Evolutionary conservation across 2,113 vertebrate genomes (phyloP).

Genomic region (Hemichromis elongatus): DNA sequence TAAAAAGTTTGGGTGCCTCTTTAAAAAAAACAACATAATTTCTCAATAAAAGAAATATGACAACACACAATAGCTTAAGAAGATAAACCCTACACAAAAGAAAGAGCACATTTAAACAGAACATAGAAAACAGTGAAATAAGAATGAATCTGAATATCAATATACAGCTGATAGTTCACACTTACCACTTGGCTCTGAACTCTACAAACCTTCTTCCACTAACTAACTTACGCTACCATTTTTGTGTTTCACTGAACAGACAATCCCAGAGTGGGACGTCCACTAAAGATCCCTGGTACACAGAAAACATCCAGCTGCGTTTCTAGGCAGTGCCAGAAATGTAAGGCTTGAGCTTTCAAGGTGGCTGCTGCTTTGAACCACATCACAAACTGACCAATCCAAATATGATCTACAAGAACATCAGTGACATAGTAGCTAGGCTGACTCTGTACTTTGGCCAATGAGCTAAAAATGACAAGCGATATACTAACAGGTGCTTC

Average conservation of each 20-base stretch:
- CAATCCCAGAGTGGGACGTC: background rate
- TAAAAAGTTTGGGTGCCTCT: background rate
- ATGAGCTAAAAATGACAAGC: background rate
- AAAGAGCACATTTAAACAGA: background rate
- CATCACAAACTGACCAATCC: background rate
- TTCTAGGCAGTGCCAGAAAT: background rate
- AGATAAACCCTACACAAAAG: background rate
- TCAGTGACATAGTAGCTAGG: background rate
- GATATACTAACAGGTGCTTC: background rate
- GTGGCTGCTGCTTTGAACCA: background rate
- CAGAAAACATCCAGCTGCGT: background rate
- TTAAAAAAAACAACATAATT: background rate
- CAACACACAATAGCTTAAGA: background rate
- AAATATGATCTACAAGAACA: background rate
- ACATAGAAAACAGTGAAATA: background rate
- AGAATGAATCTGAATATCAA: background rate
- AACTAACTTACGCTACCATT: background rate
- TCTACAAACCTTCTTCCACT: background rate
- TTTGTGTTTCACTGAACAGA: background rate
- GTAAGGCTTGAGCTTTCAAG: background rate
- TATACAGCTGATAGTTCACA: background rate
- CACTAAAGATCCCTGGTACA: background rate
- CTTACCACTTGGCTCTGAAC: no score
- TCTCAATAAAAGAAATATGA: background rate
- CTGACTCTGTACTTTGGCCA: background rate